phyloP scores from a whole-genome alignment of 2,888 invertebrate species.

The Melolontha melolontha region DNA sequence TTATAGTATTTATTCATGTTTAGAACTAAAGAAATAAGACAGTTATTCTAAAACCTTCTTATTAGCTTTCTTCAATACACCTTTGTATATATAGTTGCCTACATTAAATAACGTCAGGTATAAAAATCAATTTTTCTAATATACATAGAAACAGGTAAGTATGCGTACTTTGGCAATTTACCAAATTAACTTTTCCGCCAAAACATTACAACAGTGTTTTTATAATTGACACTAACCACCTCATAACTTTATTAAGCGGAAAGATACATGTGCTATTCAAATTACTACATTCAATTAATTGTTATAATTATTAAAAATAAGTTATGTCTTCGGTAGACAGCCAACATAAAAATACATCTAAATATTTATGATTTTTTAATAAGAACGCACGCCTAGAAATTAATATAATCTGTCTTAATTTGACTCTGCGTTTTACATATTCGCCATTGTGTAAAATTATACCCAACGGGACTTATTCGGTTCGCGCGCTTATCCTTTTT shows the following conservation, averaged over 20 bases:
- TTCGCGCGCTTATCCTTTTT: neutral
- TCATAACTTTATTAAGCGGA: neutral
- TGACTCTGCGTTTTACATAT: constrained; percentile 2
- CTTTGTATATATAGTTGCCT: constrained; percentile 2
- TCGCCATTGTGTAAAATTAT: constrained; percentile 10
- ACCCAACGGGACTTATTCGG: constrained; percentile 15
- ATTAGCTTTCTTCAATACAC: constrained; percentile 1
- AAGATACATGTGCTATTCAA: constrained; percentile 12
- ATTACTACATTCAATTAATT: neutral
- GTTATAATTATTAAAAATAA: neutral
- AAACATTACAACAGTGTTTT: constrained; percentile 2
- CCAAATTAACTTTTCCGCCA: neutral
- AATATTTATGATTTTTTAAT: constrained; percentile 11
- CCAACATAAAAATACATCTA: neutral
- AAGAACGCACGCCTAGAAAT: neutral
- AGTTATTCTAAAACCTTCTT: neutral
- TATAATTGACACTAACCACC: constrained; percentile 10
- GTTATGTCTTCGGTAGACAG: too few relatives aligned
- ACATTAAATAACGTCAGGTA: neutral
- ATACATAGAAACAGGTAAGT: neutral
- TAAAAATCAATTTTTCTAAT: neutral
- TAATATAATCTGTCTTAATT: constrained; percentile 9
- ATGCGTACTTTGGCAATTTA: too few relatives aligned
- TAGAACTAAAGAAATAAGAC: neutral
- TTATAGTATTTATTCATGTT: too few relatives aligned